phyloP scores from a whole-genome alignment of 2,888 invertebrate genomes.

The Julus scanicus region DNA sequence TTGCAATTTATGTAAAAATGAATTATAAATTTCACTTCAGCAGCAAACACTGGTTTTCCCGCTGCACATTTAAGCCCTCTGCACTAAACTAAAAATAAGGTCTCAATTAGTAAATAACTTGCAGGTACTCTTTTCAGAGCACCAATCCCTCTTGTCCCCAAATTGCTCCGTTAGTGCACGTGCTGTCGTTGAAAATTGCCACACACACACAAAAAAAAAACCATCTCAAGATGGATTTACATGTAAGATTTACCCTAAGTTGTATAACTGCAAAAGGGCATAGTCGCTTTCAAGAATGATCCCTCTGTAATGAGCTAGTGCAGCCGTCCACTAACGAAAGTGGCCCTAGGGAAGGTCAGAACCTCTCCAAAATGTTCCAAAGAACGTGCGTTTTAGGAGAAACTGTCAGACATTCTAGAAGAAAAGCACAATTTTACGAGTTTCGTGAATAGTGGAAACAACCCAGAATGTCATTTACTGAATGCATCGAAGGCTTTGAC shows the following conservation, averaged over 20 bases:
- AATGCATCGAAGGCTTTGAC: not conserved
- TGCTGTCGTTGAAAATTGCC: not conserved
- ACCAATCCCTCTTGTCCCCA: not conserved
- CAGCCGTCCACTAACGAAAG: not conserved
- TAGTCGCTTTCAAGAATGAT: not conserved
- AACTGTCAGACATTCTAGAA: not conserved
- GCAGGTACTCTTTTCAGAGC: not conserved
- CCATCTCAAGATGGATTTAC: not conserved
- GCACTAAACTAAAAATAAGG: not conserved
- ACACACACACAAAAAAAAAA: too few species aligned
- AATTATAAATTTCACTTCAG: not conserved
- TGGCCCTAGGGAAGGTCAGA: slow-evolving; percentile 24
- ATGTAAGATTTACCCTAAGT: not conserved
- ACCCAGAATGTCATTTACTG: not conserved
- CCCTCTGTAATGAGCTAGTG: not conserved
- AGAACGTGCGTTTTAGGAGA: not conserved
- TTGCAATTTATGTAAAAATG: not conserved
- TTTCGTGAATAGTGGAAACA: not conserved
- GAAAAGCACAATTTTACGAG: not conserved
- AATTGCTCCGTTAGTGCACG: slow-evolving; percentile 20
- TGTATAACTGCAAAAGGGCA: not conserved
- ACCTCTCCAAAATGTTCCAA: not conserved
- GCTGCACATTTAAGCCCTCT: too few species aligned
- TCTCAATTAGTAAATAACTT: not conserved
- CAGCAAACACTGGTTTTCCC: too few species aligned